phyloP scores from a whole-genome alignment of 2,797 vertebrate species.

The Coracias cyanogaster region DNA sequence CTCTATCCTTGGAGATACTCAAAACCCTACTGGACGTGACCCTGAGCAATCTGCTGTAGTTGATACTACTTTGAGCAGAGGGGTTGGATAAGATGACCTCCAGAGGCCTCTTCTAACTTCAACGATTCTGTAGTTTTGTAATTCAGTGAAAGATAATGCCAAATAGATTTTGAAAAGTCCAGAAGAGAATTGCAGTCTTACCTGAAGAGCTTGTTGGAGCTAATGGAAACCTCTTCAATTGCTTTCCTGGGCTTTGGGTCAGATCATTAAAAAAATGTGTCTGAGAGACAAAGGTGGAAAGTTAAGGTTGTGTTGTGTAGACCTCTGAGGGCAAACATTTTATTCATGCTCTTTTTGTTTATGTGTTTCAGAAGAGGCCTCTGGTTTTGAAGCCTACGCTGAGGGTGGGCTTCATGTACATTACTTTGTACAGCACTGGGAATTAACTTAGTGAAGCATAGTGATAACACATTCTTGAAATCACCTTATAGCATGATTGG shows the following conservation, averaged over 20 bases:
- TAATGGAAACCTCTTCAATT: not conserved
- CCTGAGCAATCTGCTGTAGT: not conserved
- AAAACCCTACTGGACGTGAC: not conserved
- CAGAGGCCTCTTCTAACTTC: not conserved
- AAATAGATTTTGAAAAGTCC: not conserved
- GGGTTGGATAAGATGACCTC: not conserved
- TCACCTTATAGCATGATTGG: not conserved
- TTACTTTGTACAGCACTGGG: not conserved
- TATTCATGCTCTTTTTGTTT: not conserved
- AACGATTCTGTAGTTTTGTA: not conserved
- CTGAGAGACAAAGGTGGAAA: not conserved
- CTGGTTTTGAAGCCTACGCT: not conserved
- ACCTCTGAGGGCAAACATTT: not conserved
- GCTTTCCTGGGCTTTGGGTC: not conserved
- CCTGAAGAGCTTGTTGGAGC: not conserved
- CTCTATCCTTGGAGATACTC: not conserved
- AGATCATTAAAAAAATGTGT: not conserved
- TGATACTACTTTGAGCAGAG: not conserved
- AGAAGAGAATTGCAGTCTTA: not conserved
- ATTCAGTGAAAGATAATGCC: not conserved
- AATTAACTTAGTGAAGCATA: not conserved
- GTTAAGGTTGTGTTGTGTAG: not conserved
- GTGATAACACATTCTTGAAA: not conserved
- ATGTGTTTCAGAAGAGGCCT: not conserved
- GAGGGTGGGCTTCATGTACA: not conserved